Percentiles rank a stretch among this genome's conserved stretches.
Conservation (phyloP, 2,797 vertebrate species). For the Knipowitschia caucasica region DNA sequence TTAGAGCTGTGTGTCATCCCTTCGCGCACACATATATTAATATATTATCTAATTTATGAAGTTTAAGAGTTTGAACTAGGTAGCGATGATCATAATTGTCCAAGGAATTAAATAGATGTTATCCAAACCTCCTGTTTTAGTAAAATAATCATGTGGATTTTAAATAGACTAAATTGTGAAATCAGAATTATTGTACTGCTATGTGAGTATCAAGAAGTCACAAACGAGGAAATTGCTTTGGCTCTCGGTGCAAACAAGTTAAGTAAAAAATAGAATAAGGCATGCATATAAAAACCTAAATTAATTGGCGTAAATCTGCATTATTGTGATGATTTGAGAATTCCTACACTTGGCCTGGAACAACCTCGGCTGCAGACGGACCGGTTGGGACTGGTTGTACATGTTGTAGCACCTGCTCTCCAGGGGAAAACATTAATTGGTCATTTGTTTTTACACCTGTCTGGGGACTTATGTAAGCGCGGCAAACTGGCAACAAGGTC, state of each 20-base stretch:
- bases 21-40: neutral
- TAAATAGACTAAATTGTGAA: no score
- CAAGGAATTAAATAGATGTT: neutral
- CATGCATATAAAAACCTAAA: no score
- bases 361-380: slow-evolving; percentile 44
- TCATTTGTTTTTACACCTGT: slow-evolving; percentile 64
- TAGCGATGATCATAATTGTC: neutral
- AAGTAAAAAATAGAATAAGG: no score
- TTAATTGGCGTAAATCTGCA: neutral
- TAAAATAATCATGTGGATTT: no score
- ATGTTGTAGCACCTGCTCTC: slow-evolving; percentile 27
- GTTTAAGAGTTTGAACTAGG: neutral
- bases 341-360: neutral
- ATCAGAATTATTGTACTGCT: no score
- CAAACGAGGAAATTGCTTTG: no score
- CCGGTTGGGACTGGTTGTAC: slow-evolving; percentile 20
- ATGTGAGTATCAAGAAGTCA: no score
- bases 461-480: slow-evolving; percentile 49
- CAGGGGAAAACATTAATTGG: slow-evolving; percentile 49
- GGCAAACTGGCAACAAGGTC: slow-evolving; percentile 42
- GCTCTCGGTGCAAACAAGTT: no score
- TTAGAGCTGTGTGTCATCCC: neutral
- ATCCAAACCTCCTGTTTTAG: neutral
- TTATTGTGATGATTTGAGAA: neutral
- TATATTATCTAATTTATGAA: neutral